A percentile compares a stretch with the other conserved stretches of the same genome.
These are phyloP conservation scores for Macrotis lagotis DNA, from an alignment of 2,113 vertebrate genomes.

Conservation along the genomic window DNA sequence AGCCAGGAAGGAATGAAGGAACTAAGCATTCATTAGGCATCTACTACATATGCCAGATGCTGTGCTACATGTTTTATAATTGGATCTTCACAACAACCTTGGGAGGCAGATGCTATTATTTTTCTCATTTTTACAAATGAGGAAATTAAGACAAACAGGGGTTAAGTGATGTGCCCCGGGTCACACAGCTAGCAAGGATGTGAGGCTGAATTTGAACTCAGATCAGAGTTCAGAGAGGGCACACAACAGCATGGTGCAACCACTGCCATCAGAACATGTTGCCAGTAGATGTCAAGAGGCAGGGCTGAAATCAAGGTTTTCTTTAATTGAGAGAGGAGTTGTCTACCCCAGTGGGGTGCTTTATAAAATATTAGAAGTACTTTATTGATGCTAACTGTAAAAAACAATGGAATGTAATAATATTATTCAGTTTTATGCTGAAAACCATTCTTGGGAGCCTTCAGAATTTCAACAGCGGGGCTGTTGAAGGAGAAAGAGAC, in stretches of 20 bases:
- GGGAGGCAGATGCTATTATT: not conserved
- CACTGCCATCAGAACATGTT: not conserved
- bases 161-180: not conserved
- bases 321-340: not conserved
- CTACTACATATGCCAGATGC: not conserved
- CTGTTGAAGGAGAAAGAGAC: constrained; percentile 29
- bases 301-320: not conserved
- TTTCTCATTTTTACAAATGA: not conserved
- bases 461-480: constrained; percentile 17
- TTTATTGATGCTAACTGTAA: constrained; percentile 1
- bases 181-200: not conserved
- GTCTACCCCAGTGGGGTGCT: not conserved
- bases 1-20: not conserved
- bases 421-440: not conserved
- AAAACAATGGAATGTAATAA: constrained; percentile 36
- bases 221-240: no score
- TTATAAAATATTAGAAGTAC: constrained; percentile 9
- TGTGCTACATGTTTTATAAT: not conserved
- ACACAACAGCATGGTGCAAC: no score
- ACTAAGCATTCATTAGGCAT: not conserved
- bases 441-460: not conserved
- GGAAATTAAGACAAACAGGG: not conserved
- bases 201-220: not conserved
- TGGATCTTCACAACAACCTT: not conserved
- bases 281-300: not conserved